Evolutionary conservation across 1,140 invertebrate genomes (phyloP).

Genomic region (Bombus consobrinus): DNA sequence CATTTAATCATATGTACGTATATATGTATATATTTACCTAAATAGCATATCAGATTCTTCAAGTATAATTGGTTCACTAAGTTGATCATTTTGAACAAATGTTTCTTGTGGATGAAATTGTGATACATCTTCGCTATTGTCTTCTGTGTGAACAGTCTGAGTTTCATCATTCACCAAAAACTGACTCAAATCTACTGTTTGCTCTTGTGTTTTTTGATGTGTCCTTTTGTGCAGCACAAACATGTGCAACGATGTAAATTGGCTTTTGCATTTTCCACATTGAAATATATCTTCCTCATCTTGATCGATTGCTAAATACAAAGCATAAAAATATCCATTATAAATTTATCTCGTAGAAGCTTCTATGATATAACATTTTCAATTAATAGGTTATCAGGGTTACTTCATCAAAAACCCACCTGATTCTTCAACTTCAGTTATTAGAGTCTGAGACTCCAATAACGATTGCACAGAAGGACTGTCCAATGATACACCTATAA

Average conservation of each 20-base stretch:
- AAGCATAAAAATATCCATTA: neutral
- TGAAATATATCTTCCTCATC: slow-evolving; percentile 88
- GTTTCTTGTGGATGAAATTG: slow-evolving; percentile 75
- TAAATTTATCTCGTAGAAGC: neutral
- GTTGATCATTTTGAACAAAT: slow-evolving; percentile 75
- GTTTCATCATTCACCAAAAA: slow-evolving; percentile 76
- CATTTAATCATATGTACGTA: neutral
- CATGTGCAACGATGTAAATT: slow-evolving; percentile 84
- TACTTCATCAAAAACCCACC: slow-evolving; percentile 62
- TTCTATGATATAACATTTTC: neutral
- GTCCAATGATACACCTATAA: slow-evolving; percentile 77
- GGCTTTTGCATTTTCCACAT: slow-evolving; percentile 88
- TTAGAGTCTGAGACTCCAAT: slow-evolving; percentile 77
- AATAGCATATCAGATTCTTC: slow-evolving; percentile 80
- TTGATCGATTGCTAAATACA: slow-evolving; percentile 76
- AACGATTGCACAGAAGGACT: slow-evolving; percentile 80
- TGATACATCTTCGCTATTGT: slow-evolving; percentile 69
- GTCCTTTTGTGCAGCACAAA: slow-evolving; percentile 86
- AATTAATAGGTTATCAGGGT: slow-evolving; percentile 17
- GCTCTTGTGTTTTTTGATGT: slow-evolving; percentile 76
- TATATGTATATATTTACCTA: slow-evolving; percentile 67
- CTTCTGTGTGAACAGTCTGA: slow-evolving; percentile 71
- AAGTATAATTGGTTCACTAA: slow-evolving; percentile 79
- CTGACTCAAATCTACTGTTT: slow-evolving; percentile 77
- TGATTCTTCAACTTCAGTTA: slow-evolving; percentile 79